phyloP scores from a whole-genome alignment of 2,797 vertebrate species.

The Melopsittacus undulatus region DNA sequence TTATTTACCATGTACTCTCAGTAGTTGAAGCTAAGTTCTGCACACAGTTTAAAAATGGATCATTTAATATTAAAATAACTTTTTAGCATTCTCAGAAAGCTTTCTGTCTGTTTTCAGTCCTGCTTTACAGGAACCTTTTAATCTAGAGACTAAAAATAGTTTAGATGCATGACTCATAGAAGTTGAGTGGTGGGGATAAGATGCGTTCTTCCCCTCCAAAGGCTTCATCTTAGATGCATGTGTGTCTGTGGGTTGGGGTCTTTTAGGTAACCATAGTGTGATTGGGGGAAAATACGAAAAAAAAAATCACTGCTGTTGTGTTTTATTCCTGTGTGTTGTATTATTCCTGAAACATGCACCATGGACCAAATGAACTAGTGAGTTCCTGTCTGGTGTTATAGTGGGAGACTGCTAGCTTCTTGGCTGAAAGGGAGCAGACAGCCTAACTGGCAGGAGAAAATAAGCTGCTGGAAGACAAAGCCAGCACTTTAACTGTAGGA shows the following conservation, averaged over 20 bases:
- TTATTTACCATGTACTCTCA: background rate
- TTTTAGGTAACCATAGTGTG: background rate
- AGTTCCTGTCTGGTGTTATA: background rate
- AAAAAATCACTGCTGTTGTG: background rate
- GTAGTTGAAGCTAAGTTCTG: background rate
- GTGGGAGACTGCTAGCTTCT: background rate
- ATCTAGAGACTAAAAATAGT: constrained; percentile 1
- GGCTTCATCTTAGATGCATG: background rate
- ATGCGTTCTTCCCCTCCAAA: background rate
- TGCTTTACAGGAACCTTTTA: background rate
- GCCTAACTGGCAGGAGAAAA: background rate
- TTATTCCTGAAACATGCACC: background rate
- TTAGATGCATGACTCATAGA: background rate
- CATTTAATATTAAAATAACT: background rate
- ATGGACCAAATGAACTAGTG: background rate
- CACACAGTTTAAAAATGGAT: background rate
- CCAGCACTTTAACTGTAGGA: background rate
- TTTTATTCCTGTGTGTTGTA: background rate
- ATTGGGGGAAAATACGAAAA: background rate
- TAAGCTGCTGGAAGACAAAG: constrained; percentile 5
- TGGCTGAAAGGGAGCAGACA: background rate
- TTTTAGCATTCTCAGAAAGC: background rate
- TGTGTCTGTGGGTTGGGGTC: background rate
- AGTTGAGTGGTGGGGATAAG: background rate
- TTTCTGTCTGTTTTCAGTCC: background rate